These are phyloP conservation scores for Agriopis marginaria DNA, from an alignment of 2,888 invertebrate species.

Conservation along the genomic window DNA sequence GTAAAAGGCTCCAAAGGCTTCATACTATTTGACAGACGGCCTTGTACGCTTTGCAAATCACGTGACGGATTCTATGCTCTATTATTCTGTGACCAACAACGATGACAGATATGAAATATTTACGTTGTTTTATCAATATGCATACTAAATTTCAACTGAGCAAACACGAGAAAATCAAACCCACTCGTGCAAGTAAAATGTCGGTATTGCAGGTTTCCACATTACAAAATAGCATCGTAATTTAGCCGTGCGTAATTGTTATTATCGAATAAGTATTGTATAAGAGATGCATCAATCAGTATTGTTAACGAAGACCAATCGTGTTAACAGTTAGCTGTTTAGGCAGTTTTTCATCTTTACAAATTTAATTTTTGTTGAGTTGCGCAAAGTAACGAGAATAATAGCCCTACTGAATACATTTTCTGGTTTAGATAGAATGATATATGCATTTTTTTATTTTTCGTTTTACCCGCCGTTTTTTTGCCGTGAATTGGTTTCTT, in stretches of 20 bases:
- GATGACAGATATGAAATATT: too few relatives aligned
- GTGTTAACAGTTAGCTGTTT: not conserved
- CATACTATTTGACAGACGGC: too few relatives aligned
- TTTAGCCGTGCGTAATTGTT: slow-evolving; percentile 1
- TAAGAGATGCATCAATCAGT: slow-evolving; percentile 17
- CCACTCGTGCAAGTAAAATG: not conserved
- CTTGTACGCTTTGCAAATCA: too few relatives aligned
- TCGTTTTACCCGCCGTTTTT: too few relatives aligned
- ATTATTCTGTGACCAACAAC: too few relatives aligned
- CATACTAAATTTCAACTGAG: too few relatives aligned
- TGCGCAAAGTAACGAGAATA: not conserved
- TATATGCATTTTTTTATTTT: too few relatives aligned
- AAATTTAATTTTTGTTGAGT: not conserved
- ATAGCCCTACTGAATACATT: not conserved
- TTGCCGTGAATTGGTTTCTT: too few relatives aligned
- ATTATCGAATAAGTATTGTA: slow-evolving; percentile 16
- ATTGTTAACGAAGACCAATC: not conserved
- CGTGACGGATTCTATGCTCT: too few relatives aligned
- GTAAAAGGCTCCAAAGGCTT: too few relatives aligned
- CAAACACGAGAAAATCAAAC: not conserved
- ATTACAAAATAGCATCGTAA: slow-evolving; percentile 16
- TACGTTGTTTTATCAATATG: too few relatives aligned
- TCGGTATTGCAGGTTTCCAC: not conserved
- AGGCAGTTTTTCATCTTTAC: not conserved
- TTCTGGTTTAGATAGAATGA: not conserved